Base-by-base conservation (phyloP, 1,140 invertebrate species). In the Neomicropteryx cornuta region DNA sequence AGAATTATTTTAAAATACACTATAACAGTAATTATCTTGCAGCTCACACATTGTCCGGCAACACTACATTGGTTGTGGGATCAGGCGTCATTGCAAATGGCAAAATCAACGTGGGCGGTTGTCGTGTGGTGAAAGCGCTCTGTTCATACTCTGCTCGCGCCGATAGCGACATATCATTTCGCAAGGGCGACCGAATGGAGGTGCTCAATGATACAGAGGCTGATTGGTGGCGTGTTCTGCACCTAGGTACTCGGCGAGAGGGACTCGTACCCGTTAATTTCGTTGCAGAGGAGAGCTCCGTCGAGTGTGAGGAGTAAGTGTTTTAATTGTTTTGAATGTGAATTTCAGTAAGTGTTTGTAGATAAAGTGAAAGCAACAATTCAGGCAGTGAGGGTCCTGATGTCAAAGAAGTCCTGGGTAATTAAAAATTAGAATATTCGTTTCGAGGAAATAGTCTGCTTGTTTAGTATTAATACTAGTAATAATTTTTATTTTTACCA, bases 301-400 rank as follows among this genome's bases (percentile, higher is more conserved):
- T 94, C 6, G 90, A 96, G 62, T 93, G 87, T 64, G 89, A 95
- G 79, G 92, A 96, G 91, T 95, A 68, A 85, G 83, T 79, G 36
- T 20, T 34, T 28, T 31, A 11, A 13, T 44, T 43, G 20, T 18
- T 18, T 37, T 30, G 38, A 38, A 17, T 43, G 22, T 10, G 27
- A n/a, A n/a, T n/a, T n/a, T n/a, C n/a, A n/a, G n/a, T n/a, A n/a
- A n/a, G n/a, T n/a, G n/a, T n/a, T n/a, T n/a, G n/a, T n/a, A n/a
- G 10, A n/a, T n/a, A n/a, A n/a, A n/a, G n/a, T n/a, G n/a, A n/a
- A n/a, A n/a, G n/a, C n/a, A n/a, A n/a, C n/a, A n/a, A n/a, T n/a
- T n/a, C n/a, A n/a, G n/a, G n/a, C n/a, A n/a, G n/a, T n/a, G n/a
- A n/a, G n/a, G n/a, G n/a, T n/a, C n/a, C n/a, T n/a, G n/a, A n/a